phyloP scores from a whole-genome alignment of 1,140 invertebrate genomes.

The Saxidomus purpurata region DNA sequence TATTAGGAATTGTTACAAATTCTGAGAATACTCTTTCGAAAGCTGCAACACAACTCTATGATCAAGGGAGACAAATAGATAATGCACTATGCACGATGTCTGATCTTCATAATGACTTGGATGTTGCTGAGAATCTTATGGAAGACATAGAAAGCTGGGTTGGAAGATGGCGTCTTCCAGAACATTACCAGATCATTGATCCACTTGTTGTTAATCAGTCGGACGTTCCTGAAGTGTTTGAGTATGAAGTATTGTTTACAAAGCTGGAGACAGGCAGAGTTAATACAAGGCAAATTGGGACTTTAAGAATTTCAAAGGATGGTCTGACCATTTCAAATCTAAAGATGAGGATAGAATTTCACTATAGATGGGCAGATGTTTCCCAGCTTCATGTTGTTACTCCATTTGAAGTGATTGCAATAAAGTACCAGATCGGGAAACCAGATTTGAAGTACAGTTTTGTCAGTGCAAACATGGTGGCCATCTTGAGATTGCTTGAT shows the following conservation, averaged over 20 bases:
- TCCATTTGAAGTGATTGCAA: slow-evolving; percentile 70
- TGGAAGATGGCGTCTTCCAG: slow-evolving; percentile 59
- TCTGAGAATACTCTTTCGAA: slow-evolving; percentile 67
- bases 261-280: slow-evolving; percentile 48
- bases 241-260: slow-evolving; percentile 67
- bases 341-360: slow-evolving; percentile 57
- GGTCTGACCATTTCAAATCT: slow-evolving; percentile 56
- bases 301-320: slow-evolving; percentile 51
- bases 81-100: slow-evolving; percentile 53
- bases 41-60: slow-evolving; percentile 54
- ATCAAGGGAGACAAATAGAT: slow-evolving; percentile 70
- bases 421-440: slow-evolving; percentile 58
- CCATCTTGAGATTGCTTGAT: slow-evolving; percentile 42
- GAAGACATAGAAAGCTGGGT: slow-evolving; percentile 70
- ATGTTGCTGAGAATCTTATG: slow-evolving; percentile 65
- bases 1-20: slow-evolving; percentile 63
- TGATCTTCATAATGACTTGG: slow-evolving; percentile 70
- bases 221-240: slow-evolving; percentile 69
- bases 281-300: slow-evolving; percentile 49
- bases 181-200: slow-evolving; percentile 33
- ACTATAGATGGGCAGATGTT: slow-evolving; percentile 66
- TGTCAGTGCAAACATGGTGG: slow-evolving; percentile 52
- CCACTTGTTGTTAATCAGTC: slow-evolving; percentile 63
- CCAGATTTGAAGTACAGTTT: slow-evolving; percentile 64
- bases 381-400: slow-evolving; percentile 65